Percentiles rank a stretch among this genome's conserved stretches.
phyloP scores from a whole-genome alignment of 2,797 vertebrate species.

The Parauchenoglanis ngamensis region DNA sequence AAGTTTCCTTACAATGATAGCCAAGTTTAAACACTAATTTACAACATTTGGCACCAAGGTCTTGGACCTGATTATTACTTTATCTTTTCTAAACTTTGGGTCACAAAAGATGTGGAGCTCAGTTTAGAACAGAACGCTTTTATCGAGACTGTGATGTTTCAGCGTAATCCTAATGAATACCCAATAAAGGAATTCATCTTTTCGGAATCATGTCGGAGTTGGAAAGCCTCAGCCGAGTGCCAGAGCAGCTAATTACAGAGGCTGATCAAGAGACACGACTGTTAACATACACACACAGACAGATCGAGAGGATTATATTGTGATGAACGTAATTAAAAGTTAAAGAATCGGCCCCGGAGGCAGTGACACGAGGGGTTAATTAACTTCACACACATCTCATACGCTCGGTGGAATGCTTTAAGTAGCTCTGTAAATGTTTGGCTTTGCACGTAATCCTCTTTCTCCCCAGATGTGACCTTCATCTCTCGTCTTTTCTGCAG shows the following conservation, averaged over 20 bases:
- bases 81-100: neutral
- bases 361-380: conserved; percentile 53
- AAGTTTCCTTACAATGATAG: neutral
- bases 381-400: conserved; percentile 38
- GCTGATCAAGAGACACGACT: neutral
- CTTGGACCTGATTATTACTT: neutral
- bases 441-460: conserved; percentile 31
- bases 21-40: neutral
- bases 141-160: neutral
- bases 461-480: neutral
- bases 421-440: conserved; percentile 48
- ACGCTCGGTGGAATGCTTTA: conserved; percentile 22
- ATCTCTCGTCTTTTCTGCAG: neutral
- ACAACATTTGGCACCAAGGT: neutral
- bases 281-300: conserved; percentile 3
- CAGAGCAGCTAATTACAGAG: conserved; percentile 19
- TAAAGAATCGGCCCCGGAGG: conserved; percentile 43
- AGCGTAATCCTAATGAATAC: neutral
- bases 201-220: neutral
- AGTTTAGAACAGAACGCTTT: neutral
- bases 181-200: neutral
- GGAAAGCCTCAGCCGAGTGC: neutral
- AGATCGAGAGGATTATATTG: conserved; percentile 49
- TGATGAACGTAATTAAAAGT: conserved; percentile 60
- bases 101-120: neutral